A percentile compares a stretch with the other conserved stretches of the same genome.
phyloP scores from a whole-genome alignment of 1,140 invertebrate species.

The Macrotrachela quadricornifera region DNA sequence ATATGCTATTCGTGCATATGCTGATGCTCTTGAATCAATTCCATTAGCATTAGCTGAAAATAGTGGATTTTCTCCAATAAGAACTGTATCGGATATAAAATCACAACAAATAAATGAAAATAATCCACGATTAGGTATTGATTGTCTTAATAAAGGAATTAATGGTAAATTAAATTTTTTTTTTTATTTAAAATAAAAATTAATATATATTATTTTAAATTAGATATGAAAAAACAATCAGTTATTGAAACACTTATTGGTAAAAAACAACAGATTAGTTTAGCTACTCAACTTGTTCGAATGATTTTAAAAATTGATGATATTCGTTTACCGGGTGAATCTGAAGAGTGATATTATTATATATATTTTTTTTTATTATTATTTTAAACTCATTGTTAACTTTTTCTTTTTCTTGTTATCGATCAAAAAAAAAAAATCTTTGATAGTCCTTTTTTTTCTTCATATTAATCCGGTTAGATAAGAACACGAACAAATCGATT shows the following conservation, averaged over 20 bases:
- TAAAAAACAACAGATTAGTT: constrained; percentile 85
- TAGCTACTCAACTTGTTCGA: constrained; percentile 80
- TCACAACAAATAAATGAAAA: constrained; percentile 60
- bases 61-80: constrained; percentile 71
- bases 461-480: too few relatives aligned
- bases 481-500: too few relatives aligned
- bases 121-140: constrained; percentile 54
- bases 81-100: constrained; percentile 75
- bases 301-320: constrained; percentile 99
- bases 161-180: constrained; percentile 36
- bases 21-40: constrained; percentile 79
- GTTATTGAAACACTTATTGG: constrained; percentile 89
- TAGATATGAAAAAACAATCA: constrained; percentile 83
- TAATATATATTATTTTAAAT: neutral
- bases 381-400: too few relatives aligned
- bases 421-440: too few relatives aligned
- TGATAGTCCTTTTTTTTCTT: too few relatives aligned
- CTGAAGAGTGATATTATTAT: neutral
- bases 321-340: constrained; percentile 40
- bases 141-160: constrained; percentile 69
- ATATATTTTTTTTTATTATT: too few relatives aligned
- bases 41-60: constrained; percentile 91
- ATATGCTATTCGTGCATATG: constrained; percentile 83
- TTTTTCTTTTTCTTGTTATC: too few relatives aligned
- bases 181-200: neutral